Percentiles rank a stretch among this genome's conserved stretches.
These are phyloP conservation scores for Andricus grossulariae DNA, from an alignment of 1,140 invertebrate species.

Conservation along the genomic window DNA sequence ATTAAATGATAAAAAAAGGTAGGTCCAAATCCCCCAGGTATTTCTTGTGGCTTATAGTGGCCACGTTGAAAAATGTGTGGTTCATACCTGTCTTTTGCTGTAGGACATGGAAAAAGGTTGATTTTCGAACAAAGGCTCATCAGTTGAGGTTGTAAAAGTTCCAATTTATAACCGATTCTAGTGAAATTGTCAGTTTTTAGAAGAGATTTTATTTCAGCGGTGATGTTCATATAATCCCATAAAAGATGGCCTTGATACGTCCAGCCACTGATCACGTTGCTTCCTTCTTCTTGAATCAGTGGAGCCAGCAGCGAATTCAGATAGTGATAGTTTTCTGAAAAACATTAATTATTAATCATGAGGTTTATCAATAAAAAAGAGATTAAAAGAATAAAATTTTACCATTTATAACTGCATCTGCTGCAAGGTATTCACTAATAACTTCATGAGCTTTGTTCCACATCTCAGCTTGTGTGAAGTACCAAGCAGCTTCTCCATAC, in stretches of 20 bases:
- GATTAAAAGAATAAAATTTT: conserved; percentile 46
- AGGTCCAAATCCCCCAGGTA: too few relatives aligned
- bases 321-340: conserved; percentile 82
- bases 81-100: conserved; percentile 79
- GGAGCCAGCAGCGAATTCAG: conserved; percentile 78
- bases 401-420: conserved; percentile 89
- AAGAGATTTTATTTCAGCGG: conserved; percentile 74
- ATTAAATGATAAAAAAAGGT: too few relatives aligned
- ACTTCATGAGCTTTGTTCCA: conserved; percentile 87
- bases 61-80: too few relatives aligned
- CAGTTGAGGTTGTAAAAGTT: conserved; percentile 80
- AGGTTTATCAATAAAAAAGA: not conserved
- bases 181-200: conserved; percentile 59
- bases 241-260: conserved; percentile 80
- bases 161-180: conserved; percentile 78
- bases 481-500: conserved; percentile 79
- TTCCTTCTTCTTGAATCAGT: conserved; percentile 71
- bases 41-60: too few relatives aligned
- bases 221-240: conserved; percentile 82
- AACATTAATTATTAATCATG: conserved; percentile 33
- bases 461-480: conserved; percentile 83
- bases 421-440: conserved; percentile 85
- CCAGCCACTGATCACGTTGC: conserved; percentile 77
- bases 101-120: conserved; percentile 78
- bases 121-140: conserved; percentile 80